Base-by-base conservation (phyloP, 2,888 invertebrate species). In the Buathra laborator region DNA sequence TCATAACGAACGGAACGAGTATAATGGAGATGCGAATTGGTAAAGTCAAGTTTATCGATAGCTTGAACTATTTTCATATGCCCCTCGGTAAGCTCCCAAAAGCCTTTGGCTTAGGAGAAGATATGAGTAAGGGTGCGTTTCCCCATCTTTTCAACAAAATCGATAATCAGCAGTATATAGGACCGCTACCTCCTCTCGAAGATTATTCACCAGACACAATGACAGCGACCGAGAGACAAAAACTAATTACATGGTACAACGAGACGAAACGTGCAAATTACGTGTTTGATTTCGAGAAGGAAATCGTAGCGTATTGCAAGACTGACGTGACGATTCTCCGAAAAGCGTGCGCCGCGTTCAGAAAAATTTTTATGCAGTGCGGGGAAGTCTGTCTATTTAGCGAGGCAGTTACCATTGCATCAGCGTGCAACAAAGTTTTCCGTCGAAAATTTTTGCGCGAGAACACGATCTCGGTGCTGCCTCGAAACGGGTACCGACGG, bases 61-160 rank as follows among this genome's bases (percentile, higher is more conserved):
- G 87, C 56, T 70, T 89, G 5, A 90, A 89, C 84, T 91, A 90
- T 81, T 88, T 91, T 56, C 90, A 88, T 3, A 90, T 90, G 89
- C 70, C 86, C 9, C 77, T 90, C 7, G 32, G 81, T 2, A 83
- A 78, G 19, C 53, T 91, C 9, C 89, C 90, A 7, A 89, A 89
- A 86, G 87, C 90, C 3, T 89, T 91, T 71, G 89, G 84, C 53
- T 81, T 91, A 9, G n/a, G 75, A 1, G 83, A 67, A 3, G 72
- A 77, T 7, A 46, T 71, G 14, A 16, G 6, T 51, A 90, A 90
- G 77, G 88, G 89, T 0, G 86, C 87, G 67, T 90, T 91, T 83
- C 90, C 89, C 12, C 87, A 85, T 81, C 71, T 88, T 5, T 89
- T 90, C 53, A 90, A 90, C 64, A 89, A 14, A 29, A 76, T 75